Base-by-base conservation (phyloP, 2,113 vertebrate genomes). In the Proteles cristata region DNA sequence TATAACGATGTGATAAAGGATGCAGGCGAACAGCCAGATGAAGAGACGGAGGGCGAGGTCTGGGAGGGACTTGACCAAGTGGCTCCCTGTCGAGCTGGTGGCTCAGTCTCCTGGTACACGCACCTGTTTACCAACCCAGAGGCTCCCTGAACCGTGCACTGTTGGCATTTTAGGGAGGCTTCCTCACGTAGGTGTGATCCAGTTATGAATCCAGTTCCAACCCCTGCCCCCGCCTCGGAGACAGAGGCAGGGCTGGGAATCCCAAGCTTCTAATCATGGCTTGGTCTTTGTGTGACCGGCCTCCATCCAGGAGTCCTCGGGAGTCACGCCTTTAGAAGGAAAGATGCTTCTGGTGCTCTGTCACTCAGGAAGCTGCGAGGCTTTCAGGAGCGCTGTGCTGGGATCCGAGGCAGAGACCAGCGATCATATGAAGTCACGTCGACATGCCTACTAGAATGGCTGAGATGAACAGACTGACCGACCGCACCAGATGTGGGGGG, bases 391-490 rank as follows among this genome's bases (percentile, higher is more conserved):
- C 14, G 23, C n/a, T 39, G 16, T 31, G 16, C 33, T 0, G 33
- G 61, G 31, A 15, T 10, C 83, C 12, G 4, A 48, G 45, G 45
- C 33, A 14, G 63, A 68, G 83, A 50, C 43, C 63, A 2, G 2
- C 7, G 28, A 10, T 12, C 2, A 1, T 5, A 4, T 83, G 0
- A 3, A 9, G 33, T 31, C 39, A 15, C 33, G 0, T 0, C 1
- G 25, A 0, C 33, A 2, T 81, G 4, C 53, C 28, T 5, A 4
- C 25, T 14, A 1, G 79, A 11, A 14, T 0, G 86, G 86, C 86
- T 25, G 4, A 2, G 0, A 11, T 0, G 0, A 14, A 10, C 28
- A 11, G 28, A 33, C 69, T 0, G 7, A 50, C 48, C 48, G 2
- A 15, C 53, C 69, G 0, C 19, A 21, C 53, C 55, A 14, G 3